Percentiles rank a stretch among this genome's conserved stretches.
Evolutionary conservation across 2,888 invertebrate species (phyloP).

Genomic region (Leucophora obtusa): DNA sequence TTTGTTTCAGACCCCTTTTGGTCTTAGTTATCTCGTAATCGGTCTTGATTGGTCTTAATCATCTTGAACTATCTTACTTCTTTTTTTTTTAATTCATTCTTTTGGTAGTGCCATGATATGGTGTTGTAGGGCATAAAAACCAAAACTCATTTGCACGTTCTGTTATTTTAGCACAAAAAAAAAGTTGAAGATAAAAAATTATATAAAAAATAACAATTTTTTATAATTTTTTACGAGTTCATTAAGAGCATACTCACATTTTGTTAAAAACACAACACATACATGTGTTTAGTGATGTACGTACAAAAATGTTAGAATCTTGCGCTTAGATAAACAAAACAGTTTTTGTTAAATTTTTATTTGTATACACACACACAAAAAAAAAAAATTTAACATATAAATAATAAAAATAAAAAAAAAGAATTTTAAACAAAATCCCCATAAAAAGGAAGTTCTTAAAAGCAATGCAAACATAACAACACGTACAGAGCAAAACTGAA

Average conservation of each 20-base stretch:
- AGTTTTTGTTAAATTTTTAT: not conserved
- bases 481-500: conserved; percentile 42
- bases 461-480: conserved; percentile 49
- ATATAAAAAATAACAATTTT: not conserved
- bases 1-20: too few species aligned
- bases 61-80: too few species aligned
- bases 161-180: conserved; percentile 18
- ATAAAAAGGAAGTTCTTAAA: conserved; percentile 51
- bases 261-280: conserved; percentile 2
- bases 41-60: too few species aligned
- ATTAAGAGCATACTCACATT: conserved; percentile 46
- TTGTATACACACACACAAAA: too few species aligned
- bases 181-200: conserved; percentile 8
- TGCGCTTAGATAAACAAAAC: conserved; percentile 63
- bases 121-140: conserved; percentile 1
- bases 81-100: too few species aligned
- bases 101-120: too few species aligned
- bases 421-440: conserved; percentile 25
- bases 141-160: conserved; percentile 43
- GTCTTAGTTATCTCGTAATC: too few species aligned
- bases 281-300: conserved; percentile 48
- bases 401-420: conserved; percentile 34
- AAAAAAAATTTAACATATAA: conserved; percentile 37
- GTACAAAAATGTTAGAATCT: conserved; percentile 66
- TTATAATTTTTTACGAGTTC: conserved; percentile 39